A percentile compares a stretch with the other conserved stretches of the same genome.
Evolutionary conservation across 2,888 invertebrate species (phyloP).

Genomic region (Galerucella calmariensis): DNA sequence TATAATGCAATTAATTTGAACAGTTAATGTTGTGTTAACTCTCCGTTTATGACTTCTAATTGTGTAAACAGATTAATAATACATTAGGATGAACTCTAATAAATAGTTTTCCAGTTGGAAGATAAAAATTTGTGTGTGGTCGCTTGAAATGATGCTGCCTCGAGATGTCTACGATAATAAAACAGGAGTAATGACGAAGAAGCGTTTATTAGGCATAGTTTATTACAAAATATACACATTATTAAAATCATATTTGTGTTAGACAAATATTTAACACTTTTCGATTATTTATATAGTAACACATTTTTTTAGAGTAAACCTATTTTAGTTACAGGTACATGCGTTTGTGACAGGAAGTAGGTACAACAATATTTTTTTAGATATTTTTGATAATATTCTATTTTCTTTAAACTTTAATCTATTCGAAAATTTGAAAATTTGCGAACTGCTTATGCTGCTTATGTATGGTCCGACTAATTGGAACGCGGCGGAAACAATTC

Average conservation of each 20-base stretch:
- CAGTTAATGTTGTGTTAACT: too few relatives aligned
- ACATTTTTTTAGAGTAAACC: background rate
- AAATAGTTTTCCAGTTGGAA: background rate
- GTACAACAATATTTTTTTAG: too few relatives aligned
- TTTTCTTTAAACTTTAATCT: too few relatives aligned
- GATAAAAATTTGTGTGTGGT: background rate
- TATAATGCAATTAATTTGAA: too few relatives aligned
- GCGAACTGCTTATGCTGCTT: too few relatives aligned
- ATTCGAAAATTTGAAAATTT: too few relatives aligned
- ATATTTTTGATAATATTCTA: too few relatives aligned
- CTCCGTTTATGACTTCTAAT: background rate
- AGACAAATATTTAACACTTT: constrained; percentile 4
- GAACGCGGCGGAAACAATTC: too few relatives aligned
- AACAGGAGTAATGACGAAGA: background rate
- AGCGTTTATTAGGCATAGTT: constrained; percentile 1
- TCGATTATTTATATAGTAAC: background rate
- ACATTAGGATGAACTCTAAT: background rate
- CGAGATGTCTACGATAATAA: constrained; percentile 5
- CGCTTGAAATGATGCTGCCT: background rate
- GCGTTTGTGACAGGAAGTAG: background rate
- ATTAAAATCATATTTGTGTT: constrained; percentile 7
- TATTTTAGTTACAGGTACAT: background rate
- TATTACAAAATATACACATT: constrained; percentile 11
- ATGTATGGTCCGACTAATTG: too few relatives aligned
- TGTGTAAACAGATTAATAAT: too few relatives aligned